Conservation (phyloP, 2,888 invertebrate species). For the Ormyrus thymus region DNA sequence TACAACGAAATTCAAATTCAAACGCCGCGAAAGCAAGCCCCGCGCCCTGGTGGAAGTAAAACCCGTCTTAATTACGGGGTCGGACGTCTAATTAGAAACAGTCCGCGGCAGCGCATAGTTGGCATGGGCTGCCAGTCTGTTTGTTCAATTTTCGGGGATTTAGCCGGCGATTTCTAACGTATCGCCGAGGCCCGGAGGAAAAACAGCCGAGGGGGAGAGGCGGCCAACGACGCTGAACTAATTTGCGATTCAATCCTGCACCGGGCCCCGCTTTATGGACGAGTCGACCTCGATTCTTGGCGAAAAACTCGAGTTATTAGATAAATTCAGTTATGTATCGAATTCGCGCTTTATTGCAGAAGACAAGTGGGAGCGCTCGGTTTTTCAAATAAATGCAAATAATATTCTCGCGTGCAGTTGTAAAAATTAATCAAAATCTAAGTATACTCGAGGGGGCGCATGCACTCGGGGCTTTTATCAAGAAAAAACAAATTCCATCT, state of each 20-base stretch:
- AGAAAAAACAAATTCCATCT: background rate
- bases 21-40: constrained; percentile 43
- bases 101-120: constrained; percentile 57
- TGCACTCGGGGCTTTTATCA: background rate
- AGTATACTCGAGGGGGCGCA: too few relatives aligned
- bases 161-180: constrained; percentile 56
- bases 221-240: constrained; percentile 34
- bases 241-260: constrained; percentile 46
- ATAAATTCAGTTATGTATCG: too few relatives aligned
- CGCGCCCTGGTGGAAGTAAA: constrained; percentile 57
- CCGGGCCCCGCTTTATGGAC: background rate
- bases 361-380: too few relatives aligned
- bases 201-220: constrained; percentile 14
- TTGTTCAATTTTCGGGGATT: constrained; percentile 60
- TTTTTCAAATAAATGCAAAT: too few relatives aligned
- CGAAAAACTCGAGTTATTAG: too few relatives aligned
- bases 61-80: constrained; percentile 64
- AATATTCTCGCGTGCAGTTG: too few relatives aligned
- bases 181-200: constrained; percentile 37
- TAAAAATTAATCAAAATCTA: too few relatives aligned
- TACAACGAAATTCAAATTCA: constrained; percentile 49
- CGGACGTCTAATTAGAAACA: constrained; percentile 64
- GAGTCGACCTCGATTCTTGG: too few relatives aligned
- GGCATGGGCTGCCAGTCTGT: constrained; percentile 56
- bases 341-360: too few relatives aligned